A percentile compares a stretch with the other conserved stretches of the same genome.
phyloP scores from a whole-genome alignment of 2,888 invertebrate genomes.

The Latrodectus elegans region DNA sequence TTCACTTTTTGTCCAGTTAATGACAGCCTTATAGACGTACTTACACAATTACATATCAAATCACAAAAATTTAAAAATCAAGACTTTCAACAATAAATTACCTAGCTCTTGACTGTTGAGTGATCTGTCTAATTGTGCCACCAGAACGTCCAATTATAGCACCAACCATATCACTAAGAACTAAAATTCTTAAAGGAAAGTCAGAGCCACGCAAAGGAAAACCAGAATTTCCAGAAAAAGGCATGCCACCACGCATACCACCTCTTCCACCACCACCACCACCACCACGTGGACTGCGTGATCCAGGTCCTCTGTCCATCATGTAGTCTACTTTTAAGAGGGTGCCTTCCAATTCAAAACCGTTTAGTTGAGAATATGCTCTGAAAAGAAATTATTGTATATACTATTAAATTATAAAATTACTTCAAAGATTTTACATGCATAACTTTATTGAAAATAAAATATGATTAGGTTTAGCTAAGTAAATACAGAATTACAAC shows the following conservation, averaged over 20 bases:
- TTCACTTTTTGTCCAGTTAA: too few species aligned
- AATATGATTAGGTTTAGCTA: too few species aligned
- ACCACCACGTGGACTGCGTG: conserved; percentile 70
- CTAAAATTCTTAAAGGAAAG: conserved; percentile 81
- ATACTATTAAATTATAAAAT: too few species aligned
- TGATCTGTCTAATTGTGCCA: conserved; percentile 96
- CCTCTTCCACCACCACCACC: conserved; percentile 49
- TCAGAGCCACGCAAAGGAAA: conserved; percentile 66
- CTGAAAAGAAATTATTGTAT: conserved; percentile 76
- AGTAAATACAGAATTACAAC: too few species aligned
- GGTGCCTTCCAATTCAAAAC: conserved; percentile 88
- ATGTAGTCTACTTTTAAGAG: conserved; percentile 88
- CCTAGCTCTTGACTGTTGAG: conserved; percentile 80
- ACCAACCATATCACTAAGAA: conserved; percentile 98
- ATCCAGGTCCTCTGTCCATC: conserved; percentile 78
- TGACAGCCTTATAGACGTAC: too few species aligned
- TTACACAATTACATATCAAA: too few species aligned
- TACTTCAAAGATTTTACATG: too few species aligned
- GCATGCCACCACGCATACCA: conserved; percentile 43
- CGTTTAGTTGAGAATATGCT: conserved; percentile 90
- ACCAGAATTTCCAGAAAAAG: conserved; percentile 63
- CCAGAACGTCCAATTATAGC: conserved; percentile 99
- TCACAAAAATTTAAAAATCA: not conserved
- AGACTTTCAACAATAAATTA: conserved; percentile 2
- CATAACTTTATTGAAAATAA: too few species aligned